These are phyloP conservation scores for Muricea muricata DNA, from an alignment of 92 coral and sea anemone species.

Conservation along the genomic window DNA sequence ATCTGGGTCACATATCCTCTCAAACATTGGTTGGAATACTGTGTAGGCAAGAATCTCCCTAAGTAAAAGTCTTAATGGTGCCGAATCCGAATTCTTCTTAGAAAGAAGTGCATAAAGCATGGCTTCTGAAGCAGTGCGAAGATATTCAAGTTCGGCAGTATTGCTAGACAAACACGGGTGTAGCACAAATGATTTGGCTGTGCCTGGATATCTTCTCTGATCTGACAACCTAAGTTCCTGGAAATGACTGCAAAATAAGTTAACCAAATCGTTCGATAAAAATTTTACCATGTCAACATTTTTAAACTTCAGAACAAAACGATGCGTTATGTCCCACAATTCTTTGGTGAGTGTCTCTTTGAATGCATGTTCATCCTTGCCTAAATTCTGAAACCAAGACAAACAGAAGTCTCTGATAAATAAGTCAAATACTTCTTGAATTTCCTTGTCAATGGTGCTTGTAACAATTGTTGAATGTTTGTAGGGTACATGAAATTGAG, in stretches of 20 bases:
- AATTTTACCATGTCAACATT: constrained; percentile 91
- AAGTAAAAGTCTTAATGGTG: constrained; percentile 78
- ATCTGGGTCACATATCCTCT: constrained; percentile 95
- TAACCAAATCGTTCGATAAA: constrained; percentile 89
- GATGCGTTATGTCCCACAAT: constrained; percentile 77
- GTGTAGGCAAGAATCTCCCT: constrained; percentile 91
- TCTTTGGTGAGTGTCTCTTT: constrained; percentile 91
- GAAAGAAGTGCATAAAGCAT: constrained; percentile 83
- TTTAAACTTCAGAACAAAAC: constrained; percentile 78
- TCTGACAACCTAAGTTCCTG: constrained; percentile 92
- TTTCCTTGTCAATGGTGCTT: constrained; percentile 85
- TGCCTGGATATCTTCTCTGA: constrained; percentile 72
- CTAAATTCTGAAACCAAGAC: constrained; percentile 92
- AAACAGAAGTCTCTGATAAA: constrained; percentile 95
- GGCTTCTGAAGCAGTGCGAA: constrained; percentile 84
- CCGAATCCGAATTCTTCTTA: constrained; percentile 73
- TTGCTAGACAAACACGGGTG: constrained; percentile 86
- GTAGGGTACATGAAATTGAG: constrained; percentile 78
- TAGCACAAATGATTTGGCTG: constrained; percentile 82
- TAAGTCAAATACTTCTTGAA: constrained; percentile 93
- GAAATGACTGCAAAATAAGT: constrained; percentile 86
- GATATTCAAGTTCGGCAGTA: constrained; percentile 78
- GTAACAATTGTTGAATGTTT: constrained; percentile 82
- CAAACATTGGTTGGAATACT: constrained; percentile 91
- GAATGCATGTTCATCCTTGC: constrained; percentile 94